These are phyloP conservation scores for Stercorarius parasiticus DNA, from an alignment of 2,113 vertebrate species.

Conservation along the genomic window DNA sequence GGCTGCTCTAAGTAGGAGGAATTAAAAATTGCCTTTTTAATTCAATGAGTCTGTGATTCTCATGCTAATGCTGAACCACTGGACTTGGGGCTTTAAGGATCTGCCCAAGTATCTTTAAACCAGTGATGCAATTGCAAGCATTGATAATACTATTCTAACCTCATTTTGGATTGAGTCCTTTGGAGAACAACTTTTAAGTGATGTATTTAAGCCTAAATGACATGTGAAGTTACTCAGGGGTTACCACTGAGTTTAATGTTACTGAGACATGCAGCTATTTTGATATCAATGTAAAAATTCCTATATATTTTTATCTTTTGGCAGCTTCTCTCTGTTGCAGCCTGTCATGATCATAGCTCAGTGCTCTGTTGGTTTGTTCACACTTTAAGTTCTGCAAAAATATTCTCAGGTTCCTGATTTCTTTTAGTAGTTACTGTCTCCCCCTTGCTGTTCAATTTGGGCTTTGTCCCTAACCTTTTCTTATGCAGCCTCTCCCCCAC, in stretches of 20 bases:
- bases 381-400: not conserved
- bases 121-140: not conserved
- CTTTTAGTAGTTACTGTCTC: not conserved
- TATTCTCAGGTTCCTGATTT: not conserved
- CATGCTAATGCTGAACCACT: not conserved
- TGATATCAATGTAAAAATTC: not conserved
- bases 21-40: not conserved
- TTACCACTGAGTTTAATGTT: not conserved
- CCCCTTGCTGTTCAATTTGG: not conserved
- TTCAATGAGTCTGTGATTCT: not conserved
- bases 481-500: not conserved
- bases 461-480: not conserved
- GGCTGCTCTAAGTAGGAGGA: not conserved
- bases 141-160: not conserved
- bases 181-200: not conserved
- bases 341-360: not conserved
- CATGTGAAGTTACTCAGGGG: not conserved
- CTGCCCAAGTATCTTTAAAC: not conserved
- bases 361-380: not conserved
- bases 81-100: not conserved
- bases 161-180: not conserved
- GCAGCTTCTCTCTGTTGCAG: not conserved
- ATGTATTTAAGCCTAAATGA: not conserved
- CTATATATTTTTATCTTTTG: not conserved
- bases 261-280: not conserved